Evolutionary conservation across 2,888 invertebrate genomes (phyloP).

Genomic region (Ophion ventricosus): DNA sequence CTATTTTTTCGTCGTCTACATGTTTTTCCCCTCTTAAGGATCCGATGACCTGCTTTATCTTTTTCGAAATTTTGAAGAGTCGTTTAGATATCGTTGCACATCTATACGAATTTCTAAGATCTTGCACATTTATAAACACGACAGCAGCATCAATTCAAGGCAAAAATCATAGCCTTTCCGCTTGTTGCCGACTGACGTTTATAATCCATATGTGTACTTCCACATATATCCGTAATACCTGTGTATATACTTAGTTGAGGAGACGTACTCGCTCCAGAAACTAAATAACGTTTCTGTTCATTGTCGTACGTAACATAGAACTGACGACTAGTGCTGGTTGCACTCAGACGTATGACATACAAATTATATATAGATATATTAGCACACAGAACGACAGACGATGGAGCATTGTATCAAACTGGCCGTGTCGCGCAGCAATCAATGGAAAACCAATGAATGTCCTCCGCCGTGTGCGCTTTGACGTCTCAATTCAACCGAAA

Average conservation of each 20-base stretch:
- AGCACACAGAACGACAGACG: constrained; percentile 62
- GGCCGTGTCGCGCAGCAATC: constrained; percentile 65
- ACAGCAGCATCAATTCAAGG: neutral
- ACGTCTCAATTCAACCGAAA: constrained; percentile 71
- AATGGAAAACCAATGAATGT: constrained; percentile 74
- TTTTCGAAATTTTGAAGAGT: too few species aligned
- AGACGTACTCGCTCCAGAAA: constrained; percentile 56
- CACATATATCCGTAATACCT: neutral
- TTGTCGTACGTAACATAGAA: constrained; percentile 65
- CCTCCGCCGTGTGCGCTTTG: constrained; percentile 63
- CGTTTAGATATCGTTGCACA: too few species aligned
- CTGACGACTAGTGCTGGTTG: constrained; percentile 65
- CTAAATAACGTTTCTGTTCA: constrained; percentile 66
- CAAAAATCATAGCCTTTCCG: neutral
- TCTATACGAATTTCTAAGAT: too few species aligned
- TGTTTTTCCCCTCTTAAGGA: too few species aligned
- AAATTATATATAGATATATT: neutral
- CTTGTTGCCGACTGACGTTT: neutral
- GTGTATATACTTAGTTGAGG: constrained; percentile 31
- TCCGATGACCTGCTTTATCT: too few species aligned
- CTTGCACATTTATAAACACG: too few species aligned
- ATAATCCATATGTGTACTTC: neutral
- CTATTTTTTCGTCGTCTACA: too few species aligned
- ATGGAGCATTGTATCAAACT: constrained; percentile 73
- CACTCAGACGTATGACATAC: constrained; percentile 39